These are phyloP conservation scores for Bimastos eiseni DNA, from an alignment of 2,888 invertebrate genomes.

Conservation along the genomic window DNA sequence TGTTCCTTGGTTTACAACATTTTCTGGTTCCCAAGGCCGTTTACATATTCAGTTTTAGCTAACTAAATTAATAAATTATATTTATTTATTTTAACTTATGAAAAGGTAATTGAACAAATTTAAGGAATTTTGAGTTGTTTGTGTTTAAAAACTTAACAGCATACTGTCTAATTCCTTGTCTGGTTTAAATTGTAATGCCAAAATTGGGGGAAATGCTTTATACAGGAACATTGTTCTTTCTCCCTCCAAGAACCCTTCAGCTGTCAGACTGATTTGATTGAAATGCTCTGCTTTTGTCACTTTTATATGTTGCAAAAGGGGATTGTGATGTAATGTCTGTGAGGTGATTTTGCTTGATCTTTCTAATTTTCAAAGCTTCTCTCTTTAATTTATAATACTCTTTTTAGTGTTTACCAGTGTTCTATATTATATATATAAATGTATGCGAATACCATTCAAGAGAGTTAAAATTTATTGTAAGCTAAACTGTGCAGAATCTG, in stretches of 20 bases:
- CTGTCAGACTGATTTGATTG: slow-evolving; percentile 2
- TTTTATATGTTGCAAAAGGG: slow-evolving; percentile 9
- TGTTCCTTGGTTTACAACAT: too few relatives aligned
- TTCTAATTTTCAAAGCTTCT: not conserved
- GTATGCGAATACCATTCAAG: not conserved
- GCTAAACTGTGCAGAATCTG: not conserved
- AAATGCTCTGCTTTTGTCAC: not conserved
- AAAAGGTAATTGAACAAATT: too few relatives aligned
- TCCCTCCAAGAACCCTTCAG: not conserved
- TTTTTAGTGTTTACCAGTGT: not conserved
- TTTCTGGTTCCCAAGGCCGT: too few relatives aligned
- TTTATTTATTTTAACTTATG: too few relatives aligned
- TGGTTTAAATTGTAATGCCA: not conserved
- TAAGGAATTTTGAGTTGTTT: not conserved
- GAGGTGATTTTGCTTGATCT: slow-evolving; percentile 13
- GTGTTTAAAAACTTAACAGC: not conserved
- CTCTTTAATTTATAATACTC: slow-evolving; percentile 6
- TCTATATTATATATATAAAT: not conserved
- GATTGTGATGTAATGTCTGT: slow-evolving; percentile 13
- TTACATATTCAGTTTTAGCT: too few relatives aligned
- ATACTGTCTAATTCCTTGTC: slow-evolving; percentile 13
- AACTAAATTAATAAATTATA: too few relatives aligned
- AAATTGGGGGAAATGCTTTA: not conserved
- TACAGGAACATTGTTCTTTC: not conserved
- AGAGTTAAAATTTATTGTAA: not conserved